Base-by-base conservation (phyloP, 2,797 vertebrate species). In the Rallus crepitans region DNA sequence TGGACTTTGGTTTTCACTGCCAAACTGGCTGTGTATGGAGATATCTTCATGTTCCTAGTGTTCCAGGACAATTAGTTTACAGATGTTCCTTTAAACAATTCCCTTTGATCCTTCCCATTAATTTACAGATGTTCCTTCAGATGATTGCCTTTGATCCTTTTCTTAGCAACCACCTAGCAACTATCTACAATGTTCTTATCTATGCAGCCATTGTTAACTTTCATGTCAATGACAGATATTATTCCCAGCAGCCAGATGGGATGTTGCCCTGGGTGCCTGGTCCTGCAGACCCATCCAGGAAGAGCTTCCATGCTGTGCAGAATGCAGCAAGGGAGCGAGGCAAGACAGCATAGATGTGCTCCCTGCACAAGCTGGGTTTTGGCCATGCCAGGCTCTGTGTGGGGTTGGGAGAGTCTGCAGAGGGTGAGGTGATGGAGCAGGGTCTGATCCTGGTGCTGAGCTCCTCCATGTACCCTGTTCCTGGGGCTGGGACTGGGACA, bases 331-430 rank as follows among this genome's bases (percentile, higher is more conserved):
- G 0, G 4, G n/a, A 50, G 45, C 40, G 27, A 73, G n/a, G 33
- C 1, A 7, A 73, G 33, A 12, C 0, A 1, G 13, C 3, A 3
- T 39, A 55, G 57, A n/a, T 37, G 45, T 1, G 2, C 35, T 76
- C 47, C 47, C 47, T 55, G 28, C 17, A 27, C 0, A 3, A 76
- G 40, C 19, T 77, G 37, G 24, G 21, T 68, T 81, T 81, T 11
- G 15, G 70, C 10, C 30, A 52, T 47, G 39, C 1, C 3, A 2
- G 53, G 8, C 18, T 82, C n/a, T 1, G 0, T 1, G 6, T 14
- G 56, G 18, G 24, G 20, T 1, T 61, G 48, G 39, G 57, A 42
- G 42, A 2, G 9, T 37, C 63, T 42, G 4, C 47, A 35, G 3
- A 19, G 48, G 48, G 30, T 16, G 65, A 20, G 15, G 9, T 40